Evolutionary conservation across 2,888 invertebrate species (phyloP), one percentile per base, ranked within the genome.

Genomic region (Nomada goodeniana): DNA sequence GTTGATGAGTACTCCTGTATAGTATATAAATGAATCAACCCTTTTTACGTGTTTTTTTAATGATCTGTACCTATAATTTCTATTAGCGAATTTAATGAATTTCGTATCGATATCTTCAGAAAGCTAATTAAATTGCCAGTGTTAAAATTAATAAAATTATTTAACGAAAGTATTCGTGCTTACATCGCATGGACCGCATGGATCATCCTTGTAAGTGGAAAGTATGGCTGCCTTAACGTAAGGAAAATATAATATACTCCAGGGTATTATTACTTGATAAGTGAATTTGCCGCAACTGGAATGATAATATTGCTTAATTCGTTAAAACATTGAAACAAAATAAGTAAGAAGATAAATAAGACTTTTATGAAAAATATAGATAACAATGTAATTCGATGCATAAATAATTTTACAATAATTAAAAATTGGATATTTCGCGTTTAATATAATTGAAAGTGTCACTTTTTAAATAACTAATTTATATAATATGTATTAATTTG

Each of bases 161-260:
- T 53, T 23, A 7, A 18, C 50, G 47, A 61, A 59, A 36, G 36
- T 36, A 47, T 11, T 20, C 2, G 1, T 63, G 10, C 85, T 84
- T 82, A 88, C 88, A 60, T 89, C 68, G 69, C 94, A 94, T 29
- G 86, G 74, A n/a, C 93, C 94, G 79, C 94, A 94, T 0, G 93
- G 94, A 59, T 93, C 90, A 47, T 93, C 93, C 20, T 91, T 90
- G 79, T 92, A 91, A 0, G 94, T 93, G 9, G 94, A 93, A 50
- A 93, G 87, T 64, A 94, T 91, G 4, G 94, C 93, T 7, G 93
- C 94, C 87, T 93, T 93, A 2, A 94, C 93, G 76, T 93, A 94
- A 9, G 93, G 93, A 79, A 92, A 92, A 52, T 92, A 91, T 55
- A 93, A 80, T 76, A 92, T 92, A 69, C 94, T 94, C 93, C 93